These are phyloP conservation scores for Bufo gargarizans DNA, from an alignment of 2,113 vertebrate species.

Conservation along the genomic window DNA sequence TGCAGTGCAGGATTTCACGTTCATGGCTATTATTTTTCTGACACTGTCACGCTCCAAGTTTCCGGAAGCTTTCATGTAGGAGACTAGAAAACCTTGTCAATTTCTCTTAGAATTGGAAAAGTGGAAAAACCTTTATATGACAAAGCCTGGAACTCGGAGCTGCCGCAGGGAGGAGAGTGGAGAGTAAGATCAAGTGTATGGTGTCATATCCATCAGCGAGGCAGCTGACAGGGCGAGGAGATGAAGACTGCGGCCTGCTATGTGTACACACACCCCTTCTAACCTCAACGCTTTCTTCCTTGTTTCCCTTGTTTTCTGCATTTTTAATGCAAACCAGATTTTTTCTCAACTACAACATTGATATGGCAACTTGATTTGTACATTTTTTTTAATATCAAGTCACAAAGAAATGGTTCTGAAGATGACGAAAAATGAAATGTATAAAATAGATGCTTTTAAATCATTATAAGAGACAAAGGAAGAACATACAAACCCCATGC, in stretches of 20 bases:
- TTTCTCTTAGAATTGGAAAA: not conserved
- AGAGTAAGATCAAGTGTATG: conserved; percentile 1
- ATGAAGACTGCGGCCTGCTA: not conserved
- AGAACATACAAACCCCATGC: too few species aligned
- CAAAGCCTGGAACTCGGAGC: not conserved
- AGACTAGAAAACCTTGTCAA: conserved; percentile 6
- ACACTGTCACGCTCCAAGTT: not conserved
- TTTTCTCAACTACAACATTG: not conserved
- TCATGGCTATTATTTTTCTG: not conserved
- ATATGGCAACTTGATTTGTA: not conserved
- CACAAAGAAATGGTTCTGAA: not conserved
- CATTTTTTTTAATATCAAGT: not conserved
- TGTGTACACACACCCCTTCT: not conserved
- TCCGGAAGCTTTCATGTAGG: not conserved
- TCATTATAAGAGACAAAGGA: too few species aligned
- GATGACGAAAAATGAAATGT: not conserved
- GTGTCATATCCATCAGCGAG: not conserved
- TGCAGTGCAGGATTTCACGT: too few species aligned
- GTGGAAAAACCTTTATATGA: not conserved
- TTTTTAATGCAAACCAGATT: not conserved
- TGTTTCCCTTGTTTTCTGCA: not conserved
- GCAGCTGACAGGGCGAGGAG: not conserved
- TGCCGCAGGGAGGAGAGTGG: not conserved
- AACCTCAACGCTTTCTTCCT: not conserved
- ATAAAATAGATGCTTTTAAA: too few species aligned